These are phyloP conservation scores for Chrysina gloriosa DNA, from an alignment of 2,888 invertebrate genomes.

Conservation along the genomic window DNA sequence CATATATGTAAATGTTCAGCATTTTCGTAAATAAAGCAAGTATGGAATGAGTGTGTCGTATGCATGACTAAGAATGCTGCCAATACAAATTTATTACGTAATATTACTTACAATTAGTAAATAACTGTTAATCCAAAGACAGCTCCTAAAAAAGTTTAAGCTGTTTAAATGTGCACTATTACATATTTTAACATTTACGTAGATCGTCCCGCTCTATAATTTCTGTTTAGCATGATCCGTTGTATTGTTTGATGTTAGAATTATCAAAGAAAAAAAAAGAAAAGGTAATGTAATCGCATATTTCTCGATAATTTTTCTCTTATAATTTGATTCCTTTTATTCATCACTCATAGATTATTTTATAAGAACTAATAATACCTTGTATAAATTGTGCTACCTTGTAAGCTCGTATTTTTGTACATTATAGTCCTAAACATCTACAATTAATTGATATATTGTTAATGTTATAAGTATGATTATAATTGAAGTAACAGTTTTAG, in stretches of 20 bases:
- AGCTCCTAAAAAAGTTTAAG: constrained; percentile 10
- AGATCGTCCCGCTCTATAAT: background rate
- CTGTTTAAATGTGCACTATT: constrained; percentile 24
- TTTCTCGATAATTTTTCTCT: constrained; percentile 23
- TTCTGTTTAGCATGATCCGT: constrained; percentile 19
- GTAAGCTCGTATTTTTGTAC: constrained; percentile 8
- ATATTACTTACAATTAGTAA: background rate
- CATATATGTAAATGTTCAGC: background rate
- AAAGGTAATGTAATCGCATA: background rate
- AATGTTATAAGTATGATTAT: background rate
- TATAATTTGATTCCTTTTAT: background rate
- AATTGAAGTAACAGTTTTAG: background rate
- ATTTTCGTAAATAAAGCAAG: background rate
- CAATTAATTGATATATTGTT: background rate
- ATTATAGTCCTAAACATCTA: background rate
- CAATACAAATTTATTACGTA: constrained; percentile 12
- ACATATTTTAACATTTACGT: background rate
- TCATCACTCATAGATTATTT: constrained; percentile 10
- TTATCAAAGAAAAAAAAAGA: background rate
- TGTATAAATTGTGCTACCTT: constrained; percentile 26
- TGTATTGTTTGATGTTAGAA: constrained; percentile 4
- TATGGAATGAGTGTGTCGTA: background rate
- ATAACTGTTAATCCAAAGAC: constrained; percentile 34
- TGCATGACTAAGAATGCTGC: constrained; percentile 31
- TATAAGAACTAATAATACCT: background rate